Percentiles rank a stretch among this genome's conserved stretches.
Conservation (phyloP, 1,140 invertebrate genomes). For the Cherax destructor region DNA sequence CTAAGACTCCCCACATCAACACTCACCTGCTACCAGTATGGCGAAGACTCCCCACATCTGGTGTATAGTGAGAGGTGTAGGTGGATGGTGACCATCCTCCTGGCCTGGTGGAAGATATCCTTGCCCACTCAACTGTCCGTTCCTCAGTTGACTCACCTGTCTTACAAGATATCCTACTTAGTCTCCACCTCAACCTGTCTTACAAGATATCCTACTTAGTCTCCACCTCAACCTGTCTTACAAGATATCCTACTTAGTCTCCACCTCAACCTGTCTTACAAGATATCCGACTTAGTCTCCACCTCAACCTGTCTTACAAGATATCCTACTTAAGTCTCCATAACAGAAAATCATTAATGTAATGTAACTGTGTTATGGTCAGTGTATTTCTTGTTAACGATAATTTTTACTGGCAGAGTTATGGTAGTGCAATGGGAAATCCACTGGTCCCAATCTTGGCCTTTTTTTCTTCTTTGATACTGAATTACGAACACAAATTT, state of each 20-base stretch:
- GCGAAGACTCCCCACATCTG: constrained; percentile 60
- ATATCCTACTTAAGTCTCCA: not conserved
- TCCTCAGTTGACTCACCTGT: too few relatives aligned
- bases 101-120: constrained; percentile 37
- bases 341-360: too few relatives aligned
- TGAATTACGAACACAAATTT: too few relatives aligned
- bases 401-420: too few relatives aligned
- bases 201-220: not conserved
- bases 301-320: constrained; percentile 14
- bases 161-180: too few relatives aligned
- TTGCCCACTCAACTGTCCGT: too few relatives aligned
- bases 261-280: constrained; percentile 14
- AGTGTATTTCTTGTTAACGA: too few relatives aligned
- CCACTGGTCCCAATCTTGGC: too few relatives aligned
- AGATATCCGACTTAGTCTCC: not conserved
- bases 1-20: too few relatives aligned
- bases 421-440: too few relatives aligned
- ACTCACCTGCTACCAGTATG: constrained; percentile 36
- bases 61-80: constrained; percentile 20
- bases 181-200: constrained; percentile 34
- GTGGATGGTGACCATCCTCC: constrained; percentile 46
- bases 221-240: constrained; percentile 12
- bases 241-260: not conserved
- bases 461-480: too few relatives aligned
- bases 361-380: too few relatives aligned